Conservation (phyloP, 1,140 invertebrate genomes). For the Camponotus pennsylvanicus region DNA sequence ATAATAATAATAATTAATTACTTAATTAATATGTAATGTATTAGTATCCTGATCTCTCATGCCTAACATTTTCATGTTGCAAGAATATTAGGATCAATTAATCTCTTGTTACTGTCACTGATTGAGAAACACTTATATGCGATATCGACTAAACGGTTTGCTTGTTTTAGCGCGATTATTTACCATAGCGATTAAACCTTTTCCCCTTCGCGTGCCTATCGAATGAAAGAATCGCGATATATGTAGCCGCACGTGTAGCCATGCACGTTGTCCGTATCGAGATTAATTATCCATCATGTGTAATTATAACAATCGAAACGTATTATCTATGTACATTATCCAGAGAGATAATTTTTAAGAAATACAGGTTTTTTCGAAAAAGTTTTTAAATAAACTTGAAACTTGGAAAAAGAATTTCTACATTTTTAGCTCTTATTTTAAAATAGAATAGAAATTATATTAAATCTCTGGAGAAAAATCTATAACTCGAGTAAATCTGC, state of each 20-base stretch:
- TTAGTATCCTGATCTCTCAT: neutral
- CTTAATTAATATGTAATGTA: too few relatives aligned
- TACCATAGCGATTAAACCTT: neutral
- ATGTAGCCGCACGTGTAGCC: conserved; percentile 13
- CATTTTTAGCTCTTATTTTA: neutral
- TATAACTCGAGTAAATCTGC: too few relatives aligned
- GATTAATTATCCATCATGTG: conserved; percentile 63
- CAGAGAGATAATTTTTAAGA: neutral
- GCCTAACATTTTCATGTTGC: neutral
- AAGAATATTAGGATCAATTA: neutral
- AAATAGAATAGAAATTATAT: neutral
- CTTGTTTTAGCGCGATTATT: neutral
- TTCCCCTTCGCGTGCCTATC: conserved; percentile 16
- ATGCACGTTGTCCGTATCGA: conserved; percentile 22
- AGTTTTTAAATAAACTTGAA: neutral
- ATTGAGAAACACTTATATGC: neutral
- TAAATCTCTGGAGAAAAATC: neutral
- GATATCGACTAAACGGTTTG: neutral
- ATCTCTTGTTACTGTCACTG: neutral
- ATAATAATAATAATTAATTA: neutral
- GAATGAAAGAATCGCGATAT: conserved; percentile 35
- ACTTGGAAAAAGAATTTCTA: neutral
- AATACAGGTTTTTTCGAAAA: neutral
- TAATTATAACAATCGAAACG: conserved; percentile 58
- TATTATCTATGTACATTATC: conserved; percentile 13